A percentile compares a stretch with the other conserved stretches of the same genome.
Evolutionary conservation across 2,888 invertebrate genomes (phyloP).

Genomic region (Orthosia gracilis): DNA sequence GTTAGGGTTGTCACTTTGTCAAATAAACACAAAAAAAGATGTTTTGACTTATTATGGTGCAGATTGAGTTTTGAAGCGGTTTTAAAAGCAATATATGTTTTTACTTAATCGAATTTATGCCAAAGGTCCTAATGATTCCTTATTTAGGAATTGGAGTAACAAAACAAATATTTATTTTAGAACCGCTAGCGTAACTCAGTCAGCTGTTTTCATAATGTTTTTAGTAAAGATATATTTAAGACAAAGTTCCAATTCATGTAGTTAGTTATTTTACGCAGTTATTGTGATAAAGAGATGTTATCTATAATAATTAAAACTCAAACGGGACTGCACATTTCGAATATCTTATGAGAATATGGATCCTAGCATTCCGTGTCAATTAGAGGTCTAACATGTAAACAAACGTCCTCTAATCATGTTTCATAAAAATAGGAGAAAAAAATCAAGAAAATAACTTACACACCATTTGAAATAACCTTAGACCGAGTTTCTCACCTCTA

Average conservation of each 20-base stretch:
- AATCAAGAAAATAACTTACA: neutral
- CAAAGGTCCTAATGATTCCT: conserved; percentile 53
- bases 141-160: conserved; percentile 30
- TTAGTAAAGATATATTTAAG: conserved; percentile 19
- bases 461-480: too few relatives aligned
- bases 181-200: conserved; percentile 26
- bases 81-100: conserved; percentile 32
- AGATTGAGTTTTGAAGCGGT: conserved; percentile 32
- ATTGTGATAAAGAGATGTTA: conserved; percentile 74
- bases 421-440: neutral
- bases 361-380: conserved; percentile 21
- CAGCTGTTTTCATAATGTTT: conserved; percentile 26
- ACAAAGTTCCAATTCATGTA: conserved; percentile 63
- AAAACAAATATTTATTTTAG: conserved; percentile 36
- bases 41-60: conserved; percentile 35
- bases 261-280: conserved; percentile 72
- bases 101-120: conserved; percentile 45
- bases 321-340: conserved; percentile 55
- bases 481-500: too few relatives aligned
- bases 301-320: conserved; percentile 54
- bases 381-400: neutral
- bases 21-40: conserved; percentile 37
- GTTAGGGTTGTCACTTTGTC: conserved; percentile 60
- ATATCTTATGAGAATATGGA: conserved; percentile 50
- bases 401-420: conserved; percentile 13